Conservation (phyloP, 1,140 invertebrate genomes). For the Trichoplusia ni region DNA sequence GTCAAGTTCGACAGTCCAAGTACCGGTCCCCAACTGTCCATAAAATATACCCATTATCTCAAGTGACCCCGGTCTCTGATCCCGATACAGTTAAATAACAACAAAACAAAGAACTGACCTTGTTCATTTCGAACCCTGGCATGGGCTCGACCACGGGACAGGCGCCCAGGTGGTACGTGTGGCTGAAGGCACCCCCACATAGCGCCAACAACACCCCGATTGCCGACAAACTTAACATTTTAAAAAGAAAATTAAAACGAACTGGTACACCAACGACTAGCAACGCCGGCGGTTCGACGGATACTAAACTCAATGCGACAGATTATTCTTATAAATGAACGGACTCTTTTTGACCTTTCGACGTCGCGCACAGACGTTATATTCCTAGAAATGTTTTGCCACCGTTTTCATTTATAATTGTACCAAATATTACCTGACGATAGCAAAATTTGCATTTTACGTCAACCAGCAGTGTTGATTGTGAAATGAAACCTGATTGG, state of each 20-base stretch:
- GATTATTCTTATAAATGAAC: conserved; percentile 8
- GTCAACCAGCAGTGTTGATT: no score
- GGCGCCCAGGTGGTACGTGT: conserved; percentile 88
- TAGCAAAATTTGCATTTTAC: no score
- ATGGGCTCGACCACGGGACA: conserved; percentile 88
- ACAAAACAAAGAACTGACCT: conserved; percentile 78
- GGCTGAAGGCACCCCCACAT: conserved; percentile 62
- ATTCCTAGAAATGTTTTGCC: conserved; percentile 22
- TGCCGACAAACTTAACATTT: conserved; percentile 50
- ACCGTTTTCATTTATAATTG: conserved; percentile 25
- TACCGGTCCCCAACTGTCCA: background rate
- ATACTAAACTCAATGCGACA: background rate
- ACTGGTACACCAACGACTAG: no score
- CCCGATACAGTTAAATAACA: background rate
- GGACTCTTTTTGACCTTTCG: conserved; percentile 23
- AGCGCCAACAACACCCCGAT: conserved; percentile 54
- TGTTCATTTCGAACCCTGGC: conserved; percentile 86
- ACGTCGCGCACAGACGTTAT: background rate
- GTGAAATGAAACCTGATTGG: no score
- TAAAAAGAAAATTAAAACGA: conserved; percentile 21
- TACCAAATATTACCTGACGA: no score
- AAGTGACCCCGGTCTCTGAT: background rate
- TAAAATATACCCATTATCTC: background rate
- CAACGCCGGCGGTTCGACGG: background rate
- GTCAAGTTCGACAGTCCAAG: background rate